A percentile compares a stretch with the other conserved stretches of the same genome.
phyloP scores from a whole-genome alignment of 2,888 invertebrate genomes.

The Drosophila quinaria region DNA sequence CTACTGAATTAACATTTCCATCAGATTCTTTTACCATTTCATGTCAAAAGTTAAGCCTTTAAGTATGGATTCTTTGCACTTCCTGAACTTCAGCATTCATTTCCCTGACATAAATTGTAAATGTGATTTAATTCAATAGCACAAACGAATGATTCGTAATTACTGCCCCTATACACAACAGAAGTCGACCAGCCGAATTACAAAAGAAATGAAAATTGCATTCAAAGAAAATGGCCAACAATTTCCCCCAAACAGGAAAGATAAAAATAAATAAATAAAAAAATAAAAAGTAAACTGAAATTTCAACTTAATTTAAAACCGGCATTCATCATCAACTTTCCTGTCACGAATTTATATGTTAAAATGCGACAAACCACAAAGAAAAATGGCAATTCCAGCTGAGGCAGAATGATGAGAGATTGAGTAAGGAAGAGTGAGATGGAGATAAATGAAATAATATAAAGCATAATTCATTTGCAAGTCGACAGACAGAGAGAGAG shows the following conservation, averaged over 20 bases:
- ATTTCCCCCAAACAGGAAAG: constrained; percentile 13
- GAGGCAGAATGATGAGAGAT: constrained; percentile 3
- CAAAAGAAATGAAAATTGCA: constrained; percentile 40
- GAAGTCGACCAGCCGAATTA: constrained; percentile 10
- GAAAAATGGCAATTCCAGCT: constrained; percentile 36
- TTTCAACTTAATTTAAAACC: constrained; percentile 60
- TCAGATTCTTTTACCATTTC: not conserved
- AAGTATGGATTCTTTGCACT: constrained; percentile 1
- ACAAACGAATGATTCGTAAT: constrained; percentile 35
- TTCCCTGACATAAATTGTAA: constrained; percentile 3
- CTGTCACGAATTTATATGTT: constrained; percentile 57
- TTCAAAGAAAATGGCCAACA: constrained; percentile 36
- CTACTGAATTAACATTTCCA: not conserved
- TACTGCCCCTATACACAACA: constrained; percentile 33
- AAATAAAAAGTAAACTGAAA: constrained; percentile 25
- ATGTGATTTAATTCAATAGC: constrained; percentile 31
- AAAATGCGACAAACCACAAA: constrained; percentile 58
- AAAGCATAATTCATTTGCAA: constrained; percentile 62
- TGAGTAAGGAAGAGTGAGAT: not conserved
- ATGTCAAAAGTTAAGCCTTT: constrained; percentile 1
- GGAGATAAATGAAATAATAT: constrained; percentile 42
- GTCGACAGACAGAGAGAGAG: not conserved
- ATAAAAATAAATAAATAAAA: not conserved
- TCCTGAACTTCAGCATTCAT: constrained; percentile 11
- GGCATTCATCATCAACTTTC: constrained; percentile 59